Evolutionary conservation across 1,140 invertebrate species (phyloP).

Genomic region (Charaxes varanes): DNA sequence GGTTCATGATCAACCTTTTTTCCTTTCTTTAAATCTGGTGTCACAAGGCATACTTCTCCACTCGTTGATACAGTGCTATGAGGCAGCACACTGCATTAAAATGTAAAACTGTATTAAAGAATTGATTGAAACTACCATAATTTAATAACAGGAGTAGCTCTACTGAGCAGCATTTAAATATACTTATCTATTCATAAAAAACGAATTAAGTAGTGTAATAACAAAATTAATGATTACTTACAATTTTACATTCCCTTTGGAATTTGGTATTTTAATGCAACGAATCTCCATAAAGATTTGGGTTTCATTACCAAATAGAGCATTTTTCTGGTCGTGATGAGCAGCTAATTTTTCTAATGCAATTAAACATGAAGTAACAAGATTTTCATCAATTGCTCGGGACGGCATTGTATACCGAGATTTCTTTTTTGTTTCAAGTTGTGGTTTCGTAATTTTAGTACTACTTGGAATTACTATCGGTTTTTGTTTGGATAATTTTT

Average conservation of each 20-base stretch:
- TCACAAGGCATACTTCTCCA: conserved; percentile 75
- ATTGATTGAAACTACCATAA: no score
- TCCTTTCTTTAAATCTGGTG: conserved; percentile 71
- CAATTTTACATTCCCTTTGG: conserved; percentile 49
- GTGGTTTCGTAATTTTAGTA: not conserved
- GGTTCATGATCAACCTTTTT: conserved; percentile 75
- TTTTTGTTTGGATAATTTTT: not conserved
- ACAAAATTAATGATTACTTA: conserved; percentile 29
- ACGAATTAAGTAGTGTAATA: not conserved
- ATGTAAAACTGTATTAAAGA: not conserved
- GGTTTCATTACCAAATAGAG: conserved; percentile 54
- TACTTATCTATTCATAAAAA: no score
- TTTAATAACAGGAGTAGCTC: no score
- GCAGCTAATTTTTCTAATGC: conserved; percentile 42
- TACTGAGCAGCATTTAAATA: no score
- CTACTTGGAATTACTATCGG: not conserved
- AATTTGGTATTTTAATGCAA: conserved; percentile 57
- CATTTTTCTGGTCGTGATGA: conserved; percentile 45
- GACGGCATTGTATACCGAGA: conserved; percentile 51
- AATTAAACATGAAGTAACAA: conserved; percentile 37
- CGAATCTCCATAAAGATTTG: conserved; percentile 58
- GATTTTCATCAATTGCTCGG: conserved; percentile 33
- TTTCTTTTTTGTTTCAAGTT: conserved; percentile 15
- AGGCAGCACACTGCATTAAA: conserved; percentile 53
- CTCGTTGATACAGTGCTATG: conserved; percentile 49